Base-by-base conservation (phyloP, 2,888 invertebrate genomes). In the Achlya flavicornis region DNA sequence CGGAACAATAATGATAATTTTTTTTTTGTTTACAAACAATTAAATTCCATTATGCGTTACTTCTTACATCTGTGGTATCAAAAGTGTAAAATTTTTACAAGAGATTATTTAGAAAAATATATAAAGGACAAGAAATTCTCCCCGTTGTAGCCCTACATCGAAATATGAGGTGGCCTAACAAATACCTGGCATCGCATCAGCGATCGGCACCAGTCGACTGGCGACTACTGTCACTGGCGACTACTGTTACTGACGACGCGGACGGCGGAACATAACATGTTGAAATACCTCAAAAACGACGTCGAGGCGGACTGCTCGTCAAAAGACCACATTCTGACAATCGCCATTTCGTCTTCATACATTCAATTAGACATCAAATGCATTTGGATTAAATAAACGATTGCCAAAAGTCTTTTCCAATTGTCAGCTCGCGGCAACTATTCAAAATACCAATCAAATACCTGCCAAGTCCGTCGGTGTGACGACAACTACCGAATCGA, bases 361-460 rank as follows among this genome's bases (percentile, higher is more conserved):
- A 62, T 63, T 61, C 64, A 65, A 61, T 64, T 32, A 65, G 62
- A 62, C 67, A 68, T 69, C 58, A 70, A 70, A 69, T 66, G 72
- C 75, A 69, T 66, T 61, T 66, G 72, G 61, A 62, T 53, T 61
- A 65, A 69, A 53, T 53, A 62, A 76, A 73, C 78, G 78, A 80
- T 80, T 74, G 75, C 78, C 80, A 85, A 83, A 83, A 83, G 81
- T 71, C 76, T 74, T 69, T 74, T 74, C 70, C 70, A 75, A 75
- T 70, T 68, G 78, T 78, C 80, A 76, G 75, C 77, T 71, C 79
- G 77, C 82, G 79, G 72, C 88, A 84, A 89, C 90, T 90, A 89
- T 88, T 88, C 89, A 90, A 87, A 89, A 92, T 91, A 92, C 92
- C 89, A 93, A 91, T 92, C 87, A 92, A 93, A 91, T 93, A 93